Percentiles rank a stretch among this genome's conserved stretches.
phyloP scores from a whole-genome alignment of 2,113 vertebrate genomes.

The Sigmodon hispidus region DNA sequence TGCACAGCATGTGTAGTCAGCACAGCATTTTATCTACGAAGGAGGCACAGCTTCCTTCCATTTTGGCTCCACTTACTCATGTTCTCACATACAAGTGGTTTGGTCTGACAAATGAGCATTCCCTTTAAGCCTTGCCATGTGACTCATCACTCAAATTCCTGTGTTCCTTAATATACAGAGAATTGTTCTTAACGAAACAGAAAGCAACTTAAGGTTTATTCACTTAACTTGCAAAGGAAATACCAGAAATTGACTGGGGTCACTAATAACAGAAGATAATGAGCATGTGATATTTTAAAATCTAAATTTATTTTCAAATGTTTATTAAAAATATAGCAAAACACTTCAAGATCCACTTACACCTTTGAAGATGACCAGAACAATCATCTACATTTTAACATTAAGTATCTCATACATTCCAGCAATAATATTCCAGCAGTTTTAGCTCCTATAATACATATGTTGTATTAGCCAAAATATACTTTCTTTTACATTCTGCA shows the following conservation, averaged over 20 bases:
- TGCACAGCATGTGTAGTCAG: neutral
- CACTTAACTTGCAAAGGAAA: constrained; percentile 26
- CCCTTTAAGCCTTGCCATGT: neutral
- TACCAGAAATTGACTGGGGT: constrained; percentile 6
- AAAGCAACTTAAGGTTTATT: neutral
- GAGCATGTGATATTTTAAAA: neutral
- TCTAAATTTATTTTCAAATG: constrained; percentile 59
- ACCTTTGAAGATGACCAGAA: constrained; percentile 49
- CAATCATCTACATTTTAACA: constrained; percentile 32
- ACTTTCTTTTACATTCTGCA: constrained; percentile 18
- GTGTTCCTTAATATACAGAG: neutral
- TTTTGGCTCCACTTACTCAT: neutral
- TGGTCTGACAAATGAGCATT: constrained; percentile 49
- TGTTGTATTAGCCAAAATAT: neutral
- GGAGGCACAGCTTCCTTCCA: neutral
- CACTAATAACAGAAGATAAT: constrained; percentile 36
- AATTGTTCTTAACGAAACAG: constrained; percentile 48
- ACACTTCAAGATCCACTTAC: constrained; percentile 41
- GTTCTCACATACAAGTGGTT: neutral
- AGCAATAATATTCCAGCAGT: neutral
- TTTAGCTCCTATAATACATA: neutral
- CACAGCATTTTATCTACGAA: neutral
- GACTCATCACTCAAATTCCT: constrained; percentile 5
- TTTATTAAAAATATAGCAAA: constrained; percentile 56
- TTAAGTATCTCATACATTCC: constrained; percentile 4